Base-by-base conservation (phyloP, 2,113 vertebrate species). In the Pterocles orientalis region DNA sequence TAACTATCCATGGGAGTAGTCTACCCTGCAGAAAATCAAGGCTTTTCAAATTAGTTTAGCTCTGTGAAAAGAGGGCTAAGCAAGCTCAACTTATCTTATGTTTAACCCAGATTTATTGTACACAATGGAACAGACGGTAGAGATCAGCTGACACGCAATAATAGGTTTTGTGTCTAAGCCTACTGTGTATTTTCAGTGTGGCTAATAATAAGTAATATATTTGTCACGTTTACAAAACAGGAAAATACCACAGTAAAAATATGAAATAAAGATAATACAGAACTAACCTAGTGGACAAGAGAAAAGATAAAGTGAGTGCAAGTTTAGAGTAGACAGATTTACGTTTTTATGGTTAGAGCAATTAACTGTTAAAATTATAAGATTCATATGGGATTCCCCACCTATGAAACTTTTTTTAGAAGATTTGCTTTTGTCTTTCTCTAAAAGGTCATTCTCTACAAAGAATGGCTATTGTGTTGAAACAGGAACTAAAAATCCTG, bases 11-110 rank as follows among this genome's bases (percentile, higher is more conserved):
- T 64, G 51, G 84, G 69, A 79, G 60, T 89, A 91, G 84, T 82
- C 72, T 95, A 66, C 84, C 69, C 81, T 91, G 77, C 72, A 94
- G 77, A 95, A 97, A 92, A 95, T 83, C 89, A 96, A 92, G 87
- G 56, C 36, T 78, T 60, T 62, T 92, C 3, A 41, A 82, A 94
- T 92, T 94, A 94, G 77, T 94, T 91, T 87, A 95, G n/a, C 64
- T 75, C 19, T 0, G 18, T 92, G 86, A 78, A 89, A 94, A 94
- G 56, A n/a, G 0, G 26, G 61, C 72, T 82, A 92, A 95, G 64
- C 86, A 92, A 96, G 89, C 68, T 90, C 76, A 77, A 20, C 34
- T 94, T 86, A 86, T 76, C 31, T 94, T 72, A 41, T 15, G 4
- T 78, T 94, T 92, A 91, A 81, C n/a, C 19, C 56, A 75, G 64